These are phyloP conservation scores for Leptosomus discolor DNA, from an alignment of 2,113 vertebrate species.

Conservation along the genomic window DNA sequence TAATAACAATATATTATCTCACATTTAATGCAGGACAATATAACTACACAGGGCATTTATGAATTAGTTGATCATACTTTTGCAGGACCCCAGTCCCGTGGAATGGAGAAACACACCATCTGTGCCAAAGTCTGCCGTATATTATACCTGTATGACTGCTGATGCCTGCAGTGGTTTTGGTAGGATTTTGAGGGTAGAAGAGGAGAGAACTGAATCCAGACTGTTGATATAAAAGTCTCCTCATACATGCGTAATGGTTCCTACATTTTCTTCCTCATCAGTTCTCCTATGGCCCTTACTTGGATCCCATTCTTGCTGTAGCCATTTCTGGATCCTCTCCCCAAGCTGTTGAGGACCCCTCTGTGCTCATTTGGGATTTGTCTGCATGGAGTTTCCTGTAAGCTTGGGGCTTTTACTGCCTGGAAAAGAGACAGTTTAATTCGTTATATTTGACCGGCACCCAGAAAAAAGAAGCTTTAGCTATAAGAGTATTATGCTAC, in stretches of 20 bases:
- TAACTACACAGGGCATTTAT: not conserved
- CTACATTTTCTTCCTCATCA: not conserved
- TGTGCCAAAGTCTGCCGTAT: not conserved
- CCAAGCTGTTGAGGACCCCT: not conserved
- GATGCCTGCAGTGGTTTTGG: not conserved
- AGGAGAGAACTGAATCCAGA: not conserved
- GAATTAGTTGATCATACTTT: not conserved
- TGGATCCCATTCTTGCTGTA: not conserved
- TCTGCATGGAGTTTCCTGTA: not conserved
- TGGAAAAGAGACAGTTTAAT: not conserved
- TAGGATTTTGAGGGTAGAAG: not conserved
- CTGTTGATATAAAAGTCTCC: not conserved
- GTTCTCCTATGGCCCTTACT: not conserved
- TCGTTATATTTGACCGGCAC: not conserved
- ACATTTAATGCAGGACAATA: not conserved
- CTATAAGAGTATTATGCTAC: not conserved
- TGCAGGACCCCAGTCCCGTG: not conserved
- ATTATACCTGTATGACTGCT: not conserved
- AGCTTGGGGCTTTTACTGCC: not conserved
- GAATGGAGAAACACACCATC: not conserved
- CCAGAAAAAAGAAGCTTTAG: not conserved
- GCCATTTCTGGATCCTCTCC: not conserved
- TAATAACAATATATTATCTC: not conserved
- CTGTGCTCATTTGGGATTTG: not conserved
- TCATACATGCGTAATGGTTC: not conserved